Evolutionary conservation across 2,797 vertebrate species (phyloP), one percentile per base, ranked within the genome.

Genomic region (Lacerta bilineata): DNA sequence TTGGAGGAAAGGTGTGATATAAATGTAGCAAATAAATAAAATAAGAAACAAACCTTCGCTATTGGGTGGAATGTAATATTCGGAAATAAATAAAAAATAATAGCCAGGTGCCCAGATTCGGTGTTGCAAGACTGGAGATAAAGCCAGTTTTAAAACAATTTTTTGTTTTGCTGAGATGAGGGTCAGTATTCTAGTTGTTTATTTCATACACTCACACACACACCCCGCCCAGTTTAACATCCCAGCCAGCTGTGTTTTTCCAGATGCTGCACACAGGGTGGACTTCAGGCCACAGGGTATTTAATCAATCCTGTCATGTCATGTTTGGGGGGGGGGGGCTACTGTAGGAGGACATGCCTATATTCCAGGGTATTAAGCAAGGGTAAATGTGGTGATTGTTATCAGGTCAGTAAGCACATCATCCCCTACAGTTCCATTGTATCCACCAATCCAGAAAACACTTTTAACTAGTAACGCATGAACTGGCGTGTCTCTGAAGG

Each of bases 271-370:
- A 64, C 77, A 43, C n/a, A 8, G 25, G n/a, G 66, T 64, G 36
- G 55, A 69, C 29, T 80, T 88, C 27, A 74, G 36, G 23, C 83
- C 83, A 66, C 8, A 72, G 46, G 77, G 41, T 43, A 20, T 80
- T 64, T 81, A 89, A 89, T 89, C 50, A 29, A 85, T 64, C 61
- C 41, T 89, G 88, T 85, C 83, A 85, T 66, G 6, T 85, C 83
- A 68, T 23, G 77, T 80, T 72, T 61, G 10, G 59, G 18, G 59
- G 59, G 46, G 36, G 50, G 66, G 68, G n/a, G n/a, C n/a, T 36
- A 66, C 29, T 75, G 66, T 50, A 64, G 36, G 4, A 33, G 80
- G 76, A 64, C 46, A 27, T 36, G 1, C 46, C 72, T 59, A 41
- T 50, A 79, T 64, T 27, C 50, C 68, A 80, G 88, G 55, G 69